Base-by-base conservation (phyloP, 2,797 vertebrate genomes). In the Poeciliopsis infans region DNA sequence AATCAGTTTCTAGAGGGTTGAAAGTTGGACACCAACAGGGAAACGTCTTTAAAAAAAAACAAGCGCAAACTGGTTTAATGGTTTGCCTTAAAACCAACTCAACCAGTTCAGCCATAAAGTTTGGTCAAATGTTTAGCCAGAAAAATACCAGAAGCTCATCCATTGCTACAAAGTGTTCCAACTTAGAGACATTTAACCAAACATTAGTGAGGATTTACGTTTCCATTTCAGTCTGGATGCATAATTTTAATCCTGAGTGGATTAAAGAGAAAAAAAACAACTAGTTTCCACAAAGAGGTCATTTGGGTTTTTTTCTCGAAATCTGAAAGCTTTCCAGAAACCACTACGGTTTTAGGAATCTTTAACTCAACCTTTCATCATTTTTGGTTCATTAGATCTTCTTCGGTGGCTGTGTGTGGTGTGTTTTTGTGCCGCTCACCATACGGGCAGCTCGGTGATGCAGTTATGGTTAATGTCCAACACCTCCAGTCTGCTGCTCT, bases 391-490 rank as follows among this genome's bases (percentile, higher is more conserved):
- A 25, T 41, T 68, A 23, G 39, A 31, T 45, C 16, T 16, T 31
- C 28, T n/a, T 47, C 7, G 6, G 12, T 4, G 33, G 72, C 12
- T 45, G 47, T 39, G 33, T 51, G 51, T 28, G 51, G 25, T 69
- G 64, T 20, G 13, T 46, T 53, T 31, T 25, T 0, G 72, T 43
- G 16, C n/a, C 16, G n/a, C 97, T 97, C 92, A 99, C 98, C 94
- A 93, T 66, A 94, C 83, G 75, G 98, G 97, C 83, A 99, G 96
- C 79, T 98, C 97, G n/a, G 88, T 87, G 72, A 99, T 95, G 84
- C 87, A 94, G 93, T 99, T 99, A 87, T 97, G 97, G 89, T 95
- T 96, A 90, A 99, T 91, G 91, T 99, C 97, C 92, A 99, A 84
- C 85, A 98, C 97, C 92, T 99, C 98, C 80, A 99, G 95, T 76